Evolutionary conservation across 2,113 vertebrate genomes (phyloP).

Genomic region (Ptyas mucosa): DNA sequence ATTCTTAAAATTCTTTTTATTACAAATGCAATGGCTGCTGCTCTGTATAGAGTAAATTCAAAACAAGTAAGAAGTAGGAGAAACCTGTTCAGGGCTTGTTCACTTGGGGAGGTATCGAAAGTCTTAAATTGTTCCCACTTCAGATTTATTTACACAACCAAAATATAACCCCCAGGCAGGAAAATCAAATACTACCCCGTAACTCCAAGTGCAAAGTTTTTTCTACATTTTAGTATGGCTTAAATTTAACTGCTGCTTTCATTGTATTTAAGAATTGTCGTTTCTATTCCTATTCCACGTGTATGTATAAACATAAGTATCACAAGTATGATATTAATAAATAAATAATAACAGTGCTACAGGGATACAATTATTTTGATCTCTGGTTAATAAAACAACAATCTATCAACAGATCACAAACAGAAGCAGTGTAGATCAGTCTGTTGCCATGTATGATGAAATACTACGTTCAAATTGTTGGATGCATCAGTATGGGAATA

Average conservation of each 20-base stretch:
- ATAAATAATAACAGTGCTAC: slow-evolving; percentile 50
- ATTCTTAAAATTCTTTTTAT: background rate
- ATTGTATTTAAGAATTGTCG: background rate
- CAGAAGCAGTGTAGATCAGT: slow-evolving; percentile 36
- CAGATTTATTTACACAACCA: background rate
- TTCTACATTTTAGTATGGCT: background rate
- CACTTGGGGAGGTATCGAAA: background rate
- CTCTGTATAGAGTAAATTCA: background rate
- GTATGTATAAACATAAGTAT: slow-evolving; percentile 7
- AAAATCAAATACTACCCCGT: background rate
- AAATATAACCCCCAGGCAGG: background rate
- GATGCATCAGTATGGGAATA: slow-evolving; percentile 1
- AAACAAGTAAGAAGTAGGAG: background rate
- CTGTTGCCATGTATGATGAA: slow-evolving; percentile 53
- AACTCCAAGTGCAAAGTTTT: background rate
- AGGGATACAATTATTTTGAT: slow-evolving; percentile 46
- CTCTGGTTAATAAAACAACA: slow-evolving; percentile 65
- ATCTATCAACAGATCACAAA: slow-evolving; percentile 65
- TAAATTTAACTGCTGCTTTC: background rate
- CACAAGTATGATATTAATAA: slow-evolving; percentile 47
- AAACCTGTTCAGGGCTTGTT: background rate
- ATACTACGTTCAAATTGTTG: slow-evolving; percentile 10
- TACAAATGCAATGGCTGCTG: slow-evolving; percentile 1
- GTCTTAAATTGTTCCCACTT: background rate
- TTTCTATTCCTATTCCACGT: slow-evolving; percentile 7